Base-by-base conservation (phyloP, 2,797 vertebrate species). In the Poecilia velifera region DNA sequence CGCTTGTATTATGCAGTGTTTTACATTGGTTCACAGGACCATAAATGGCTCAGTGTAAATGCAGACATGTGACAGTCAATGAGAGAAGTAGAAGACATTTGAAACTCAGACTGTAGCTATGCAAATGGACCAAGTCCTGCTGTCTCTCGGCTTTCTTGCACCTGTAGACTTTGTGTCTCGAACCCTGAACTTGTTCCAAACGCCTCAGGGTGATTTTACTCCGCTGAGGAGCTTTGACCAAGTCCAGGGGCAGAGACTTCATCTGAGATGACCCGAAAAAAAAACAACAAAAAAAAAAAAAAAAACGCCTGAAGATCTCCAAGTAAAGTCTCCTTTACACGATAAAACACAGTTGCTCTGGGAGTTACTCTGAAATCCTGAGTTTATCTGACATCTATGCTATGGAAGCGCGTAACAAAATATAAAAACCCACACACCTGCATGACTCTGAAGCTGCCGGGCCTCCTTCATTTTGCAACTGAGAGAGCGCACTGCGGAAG, bases 141-240 rank as follows among this genome's bases (percentile, higher is more conserved):
- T 45, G 13, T 71, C 39, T 43, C 3, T 41, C 4, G 59, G 39
- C 43, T 41, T 70, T 45, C 45, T 28, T 31, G 46, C 74, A 39
- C 31, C 53, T 70, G 84, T 68, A 46, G 85, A 71, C 64, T 87
- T 87, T 86, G 74, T 73, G 92, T 90, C 94, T 78, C 77, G 59
- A 93, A 96, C 94, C 93, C 92, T 96, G 90, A 95, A 96, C 96
- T 96, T 96, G 96, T 96, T 96, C 96, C 86, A 94, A 96, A 95
- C 96, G 95, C 96, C 95, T 96, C 96, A 96, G 96, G 93, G 84
- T 88, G 73, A 0, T 80, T 49, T 85, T 13, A 83, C 78, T 84
- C 91, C 87, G 95, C 96, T 96, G 96, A 96, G 96, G 96, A 96
- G 96, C 96, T 96, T 96, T 92, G 95, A 96, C 96, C 96, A 96